These are phyloP conservation scores for Acrossocheilus fasciatus DNA, from an alignment of 2,797 vertebrate genomes.

Conservation along the genomic window DNA sequence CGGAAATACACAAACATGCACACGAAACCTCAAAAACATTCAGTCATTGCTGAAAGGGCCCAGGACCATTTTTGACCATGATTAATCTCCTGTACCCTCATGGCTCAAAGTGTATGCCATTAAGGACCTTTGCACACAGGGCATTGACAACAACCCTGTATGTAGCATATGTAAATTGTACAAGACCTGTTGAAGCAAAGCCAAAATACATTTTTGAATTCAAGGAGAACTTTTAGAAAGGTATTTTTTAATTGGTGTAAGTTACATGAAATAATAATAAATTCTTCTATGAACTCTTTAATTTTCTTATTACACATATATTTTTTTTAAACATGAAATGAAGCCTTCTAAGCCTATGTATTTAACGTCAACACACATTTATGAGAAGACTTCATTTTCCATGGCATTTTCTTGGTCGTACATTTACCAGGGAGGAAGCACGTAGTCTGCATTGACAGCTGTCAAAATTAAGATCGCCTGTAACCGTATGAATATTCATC, in stretches of 20 bases:
- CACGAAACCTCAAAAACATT: background rate
- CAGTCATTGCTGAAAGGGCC: background rate
- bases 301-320: too few relatives aligned
- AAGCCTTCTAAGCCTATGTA: background rate
- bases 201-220: background rate
- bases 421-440: constrained; percentile 13
- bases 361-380: background rate
- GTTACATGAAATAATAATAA: background rate
- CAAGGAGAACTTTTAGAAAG: background rate
- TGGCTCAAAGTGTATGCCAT: background rate
- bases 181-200: background rate
- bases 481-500: constrained; percentile 52
- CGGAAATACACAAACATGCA: background rate
- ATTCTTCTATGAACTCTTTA: background rate
- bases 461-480: constrained; percentile 32
- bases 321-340: background rate
- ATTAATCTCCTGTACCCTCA: background rate
- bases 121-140: background rate
- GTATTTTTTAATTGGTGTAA: background rate
- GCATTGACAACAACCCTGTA: background rate
- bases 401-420: constrained; percentile 14
- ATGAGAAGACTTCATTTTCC: constrained; percentile 4
- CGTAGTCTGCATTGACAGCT: constrained; percentile 28
- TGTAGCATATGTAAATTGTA: background rate
- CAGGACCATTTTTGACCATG: background rate